Evolutionary conservation across 2,113 vertebrate genomes (phyloP), one percentile per base, ranked within the genome.

Genomic region (Pachypanchax playfairii): DNA sequence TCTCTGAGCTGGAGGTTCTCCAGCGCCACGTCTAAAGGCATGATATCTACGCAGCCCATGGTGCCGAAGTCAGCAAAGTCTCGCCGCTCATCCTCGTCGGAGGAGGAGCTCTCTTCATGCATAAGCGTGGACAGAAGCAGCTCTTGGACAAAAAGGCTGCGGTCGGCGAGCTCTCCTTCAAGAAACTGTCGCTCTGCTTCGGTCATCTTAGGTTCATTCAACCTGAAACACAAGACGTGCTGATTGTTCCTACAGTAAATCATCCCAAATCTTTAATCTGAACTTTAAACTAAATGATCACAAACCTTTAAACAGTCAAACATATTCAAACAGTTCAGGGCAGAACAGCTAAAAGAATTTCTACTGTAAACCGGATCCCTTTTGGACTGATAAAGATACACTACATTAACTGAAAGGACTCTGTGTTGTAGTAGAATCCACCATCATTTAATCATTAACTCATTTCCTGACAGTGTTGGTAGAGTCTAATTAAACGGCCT

Each of bases 31-130:
- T 99, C 97, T 93, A 99, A 92, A 94, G 97, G 96, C 97, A 98
- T 99, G 94, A 99, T 95, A 93, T 99, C 96, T 94, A 98, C 97
- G 91, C 96, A 99, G 92, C 97, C 97, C 96, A 99, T 99, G 93
- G 97, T 96, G 83, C 96, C 96, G 87, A 99, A 99, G 95, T 96
- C 95, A 29, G 93, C 95, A 90, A 98, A 94, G 86, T 98, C 96
- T 75, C 95, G 94, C 63, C 94, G 93, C 22, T 98, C 97, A 17
- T 99, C 97, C 93, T 99, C 97, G 46, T 98, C 97, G 6, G 97
- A 99, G 68, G 97, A 98, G 11, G 96, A 98, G 90, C 96, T 98
- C 91, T 98, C 97, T 76, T 98, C 97, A 4, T 84, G 95, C 94
- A 98, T 96, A 80, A 99, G 88, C 24, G 97, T 98, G 70, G 97